Evolutionary conservation across 2,797 vertebrate genomes (phyloP), one percentile per base, ranked within the genome.

Genomic region (Bovichtus diacanthus): DNA sequence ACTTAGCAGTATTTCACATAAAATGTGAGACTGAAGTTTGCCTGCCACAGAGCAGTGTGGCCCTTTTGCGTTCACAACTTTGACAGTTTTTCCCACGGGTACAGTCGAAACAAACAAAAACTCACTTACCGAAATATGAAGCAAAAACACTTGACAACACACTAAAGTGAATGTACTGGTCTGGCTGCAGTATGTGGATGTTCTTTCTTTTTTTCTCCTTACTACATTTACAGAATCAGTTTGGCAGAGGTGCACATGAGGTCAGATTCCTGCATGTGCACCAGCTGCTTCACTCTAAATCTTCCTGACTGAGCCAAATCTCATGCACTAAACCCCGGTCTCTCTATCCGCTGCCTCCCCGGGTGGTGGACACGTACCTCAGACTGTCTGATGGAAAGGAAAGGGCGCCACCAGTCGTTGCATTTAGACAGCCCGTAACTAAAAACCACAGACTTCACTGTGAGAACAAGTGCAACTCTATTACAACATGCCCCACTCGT

Each of bases 131-230:
- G 13, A 60, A 43, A 62, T 54, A 62, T 50, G 73, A 84, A 83
- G 78, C 70, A 75, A 80, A 74, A 67, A 36, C 23, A 36, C 31
- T 50, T 18, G 60, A 41, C 55, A 55, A 51, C 9, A 53, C 50
- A 53, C 63, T 23, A 7, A 58, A 47, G 62, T 78, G 88, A 93
- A 90, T 90, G 89, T 91, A 86, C 54, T n/a, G 47, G 29, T 62
- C 61, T 49, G 54, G 25, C 19, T 76, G 46, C 70, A 54, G 44
- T 27, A 23, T 18, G 70, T 64, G 43, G 53, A 43, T 50, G 4
- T 41, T n/a, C n/a, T n/a, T n/a, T n/a, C n/a, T n/a, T n/a, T n/a
- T 15, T 39, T 53, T 27, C 38, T 31, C 18, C 12, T 21, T 5
- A 21, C 64, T 59, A n/a, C 29, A 19, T 61, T 50, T 63, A n/a